Evolutionary conservation across 2,888 invertebrate genomes (phyloP).

Genomic region (Epirrita christyi): DNA sequence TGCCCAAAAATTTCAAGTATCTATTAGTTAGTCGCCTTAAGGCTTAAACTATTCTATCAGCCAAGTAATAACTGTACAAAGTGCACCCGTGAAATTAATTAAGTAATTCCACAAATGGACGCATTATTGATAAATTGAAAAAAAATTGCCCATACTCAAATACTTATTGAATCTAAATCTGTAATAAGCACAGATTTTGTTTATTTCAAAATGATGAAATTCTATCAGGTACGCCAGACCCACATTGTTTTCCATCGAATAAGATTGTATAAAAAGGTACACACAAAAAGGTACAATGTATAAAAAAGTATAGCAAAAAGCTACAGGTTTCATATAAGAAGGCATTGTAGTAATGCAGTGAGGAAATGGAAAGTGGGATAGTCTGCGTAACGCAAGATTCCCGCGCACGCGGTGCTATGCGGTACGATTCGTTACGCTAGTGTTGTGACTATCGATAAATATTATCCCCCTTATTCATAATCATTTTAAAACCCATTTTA

Average conservation of each 20-base stretch:
- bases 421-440: slow-evolving; percentile 59
- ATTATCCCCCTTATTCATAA: no score
- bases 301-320: slow-evolving; percentile 23
- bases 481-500: no score
- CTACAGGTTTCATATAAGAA: slow-evolving; percentile 47
- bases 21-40: no score
- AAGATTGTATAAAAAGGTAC: slow-evolving; percentile 23
- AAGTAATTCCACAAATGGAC: no score
- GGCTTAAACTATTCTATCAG: no score
- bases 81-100: no score
- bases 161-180: no score
- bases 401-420: slow-evolving; percentile 72
- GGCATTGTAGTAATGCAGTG: slow-evolving; percentile 63
- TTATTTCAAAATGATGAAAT: slow-evolving; percentile 29
- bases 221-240: slow-evolving; percentile 19
- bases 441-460: slow-evolving; percentile 39
- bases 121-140: no score
- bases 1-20: no score
- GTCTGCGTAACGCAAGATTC: slow-evolving; percentile 76
- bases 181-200: no score
- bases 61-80: no score
- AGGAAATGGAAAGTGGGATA: slow-evolving; percentile 76
- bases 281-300: slow-evolving; percentile 14
- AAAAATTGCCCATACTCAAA: no score
- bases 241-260: slow-evolving; percentile 28